A percentile compares a stretch with the other conserved stretches of the same genome.
These are phyloP conservation scores for Parelbella ahira DNA, from an alignment of 2,888 invertebrate genomes.

Conservation along the genomic window DNA sequence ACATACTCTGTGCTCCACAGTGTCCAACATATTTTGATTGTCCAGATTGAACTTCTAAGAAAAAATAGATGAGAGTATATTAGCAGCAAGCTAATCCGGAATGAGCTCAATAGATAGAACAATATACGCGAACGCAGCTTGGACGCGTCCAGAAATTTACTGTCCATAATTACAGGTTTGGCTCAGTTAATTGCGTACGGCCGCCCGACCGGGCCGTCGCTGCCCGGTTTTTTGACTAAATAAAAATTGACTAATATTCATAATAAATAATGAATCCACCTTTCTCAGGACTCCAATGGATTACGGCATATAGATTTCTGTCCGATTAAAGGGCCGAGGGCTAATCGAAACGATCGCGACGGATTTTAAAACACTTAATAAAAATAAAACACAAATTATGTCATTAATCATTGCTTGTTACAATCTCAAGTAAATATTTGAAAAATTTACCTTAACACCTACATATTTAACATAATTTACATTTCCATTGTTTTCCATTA, in stretches of 20 bases:
- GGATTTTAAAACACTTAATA: background rate
- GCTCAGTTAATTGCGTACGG: slow-evolving; percentile 89
- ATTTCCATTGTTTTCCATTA: too few species aligned
- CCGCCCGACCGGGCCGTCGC: slow-evolving; percentile 59
- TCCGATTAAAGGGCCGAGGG: slow-evolving; percentile 59
- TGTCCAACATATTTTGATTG: too few species aligned
- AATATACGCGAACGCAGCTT: slow-evolving; percentile 63
- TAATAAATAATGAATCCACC: slow-evolving; percentile 79
- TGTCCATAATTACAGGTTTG: slow-evolving; percentile 92
- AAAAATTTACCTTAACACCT: too few species aligned
- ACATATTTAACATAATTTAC: too few species aligned
- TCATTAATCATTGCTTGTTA: too few species aligned
- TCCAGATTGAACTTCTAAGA: too few species aligned
- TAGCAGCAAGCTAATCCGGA: slow-evolving; percentile 57
- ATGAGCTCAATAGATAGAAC: slow-evolving; percentile 65
- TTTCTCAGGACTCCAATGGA: slow-evolving; percentile 62
- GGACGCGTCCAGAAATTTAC: slow-evolving; percentile 89
- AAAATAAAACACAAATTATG: too few species aligned
- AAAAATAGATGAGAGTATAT: slow-evolving; percentile 20
- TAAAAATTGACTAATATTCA: slow-evolving; percentile 81
- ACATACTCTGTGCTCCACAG: too few species aligned
- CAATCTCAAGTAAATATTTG: too few species aligned
- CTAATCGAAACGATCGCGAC: slow-evolving; percentile 39
- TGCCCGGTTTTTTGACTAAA: slow-evolving; percentile 75
- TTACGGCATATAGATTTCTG: slow-evolving; percentile 66